Evolutionary conservation across 1,140 invertebrate genomes (phyloP).

Genomic region (Euborellia annulipes): DNA sequence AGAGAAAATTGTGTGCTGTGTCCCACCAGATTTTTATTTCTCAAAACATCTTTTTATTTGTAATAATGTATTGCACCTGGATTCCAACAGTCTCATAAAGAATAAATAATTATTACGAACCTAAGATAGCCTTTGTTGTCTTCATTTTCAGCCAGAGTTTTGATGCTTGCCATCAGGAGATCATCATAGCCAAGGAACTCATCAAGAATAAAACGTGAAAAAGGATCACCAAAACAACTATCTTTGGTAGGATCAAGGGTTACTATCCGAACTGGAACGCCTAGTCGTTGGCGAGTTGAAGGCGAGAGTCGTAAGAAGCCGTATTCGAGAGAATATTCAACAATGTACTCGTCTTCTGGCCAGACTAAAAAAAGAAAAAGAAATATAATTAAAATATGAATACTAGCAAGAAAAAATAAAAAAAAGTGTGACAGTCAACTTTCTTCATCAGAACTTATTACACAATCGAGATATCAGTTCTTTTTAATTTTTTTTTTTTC

Average conservation of each 20-base stretch:
- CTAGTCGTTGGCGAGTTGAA: conserved; percentile 61
- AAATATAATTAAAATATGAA: too few relatives aligned
- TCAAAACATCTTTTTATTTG: too few relatives aligned
- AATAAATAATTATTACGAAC: too few relatives aligned
- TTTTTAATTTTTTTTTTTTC: too few relatives aligned
- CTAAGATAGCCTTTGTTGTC: conserved; percentile 89
- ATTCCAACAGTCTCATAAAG: too few relatives aligned
- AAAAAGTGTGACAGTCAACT: too few relatives aligned
- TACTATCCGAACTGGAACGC: conserved; percentile 86
- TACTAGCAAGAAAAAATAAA: too few relatives aligned
- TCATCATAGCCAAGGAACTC: conserved; percentile 94
- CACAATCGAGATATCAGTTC: too few relatives aligned
- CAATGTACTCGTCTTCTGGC: conserved; percentile 86
- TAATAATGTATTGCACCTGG: too few relatives aligned
- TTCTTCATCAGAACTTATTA: too few relatives aligned
- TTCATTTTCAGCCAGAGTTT: conserved; percentile 85
- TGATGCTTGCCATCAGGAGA: conserved; percentile 89
- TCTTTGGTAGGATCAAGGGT: conserved; percentile 77
- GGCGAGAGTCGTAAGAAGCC: conserved; percentile 85
- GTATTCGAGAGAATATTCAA: conserved; percentile 95
- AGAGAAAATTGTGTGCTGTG: too few relatives aligned
- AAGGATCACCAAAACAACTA: conserved; percentile 82
- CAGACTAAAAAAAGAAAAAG: conserved; percentile 39
- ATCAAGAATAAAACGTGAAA: conserved; percentile 79
- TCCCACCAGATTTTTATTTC: too few relatives aligned